phyloP scores from a whole-genome alignment of 2,797 vertebrate species.

The Australoheros facetus region DNA sequence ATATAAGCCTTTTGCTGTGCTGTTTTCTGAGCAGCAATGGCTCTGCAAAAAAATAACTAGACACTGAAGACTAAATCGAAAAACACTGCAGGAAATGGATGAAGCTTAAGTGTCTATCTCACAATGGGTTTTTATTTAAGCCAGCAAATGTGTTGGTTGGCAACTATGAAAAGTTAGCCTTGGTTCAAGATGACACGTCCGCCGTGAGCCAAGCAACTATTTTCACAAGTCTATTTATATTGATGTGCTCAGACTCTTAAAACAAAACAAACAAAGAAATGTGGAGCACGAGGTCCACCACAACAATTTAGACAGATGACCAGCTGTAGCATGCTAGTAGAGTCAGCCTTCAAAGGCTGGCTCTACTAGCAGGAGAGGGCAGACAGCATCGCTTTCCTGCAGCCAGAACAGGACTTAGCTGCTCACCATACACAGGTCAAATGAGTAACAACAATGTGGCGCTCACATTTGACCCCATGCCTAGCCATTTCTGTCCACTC shows the following conservation, averaged over 20 bases:
- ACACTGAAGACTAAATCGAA: no score
- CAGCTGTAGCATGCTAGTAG: not conserved
- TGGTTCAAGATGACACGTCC: not conserved
- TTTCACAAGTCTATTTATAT: not conserved
- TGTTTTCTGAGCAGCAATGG: not conserved
- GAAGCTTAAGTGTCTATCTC: accelerated
- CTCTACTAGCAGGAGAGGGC: not conserved
- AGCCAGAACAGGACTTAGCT: not conserved
- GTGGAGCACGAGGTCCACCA: not conserved
- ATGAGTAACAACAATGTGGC: no score
- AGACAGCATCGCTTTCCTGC: not conserved
- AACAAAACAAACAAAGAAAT: not conserved
- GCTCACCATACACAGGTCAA: not conserved
- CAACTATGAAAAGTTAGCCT: not conserved
- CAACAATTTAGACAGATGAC: not conserved
- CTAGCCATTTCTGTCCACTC: no score
- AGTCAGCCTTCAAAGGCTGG: not conserved
- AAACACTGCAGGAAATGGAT: no score
- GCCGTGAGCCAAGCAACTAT: not conserved
- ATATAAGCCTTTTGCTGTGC: not conserved
- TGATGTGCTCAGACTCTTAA: not conserved
- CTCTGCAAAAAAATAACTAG: not conserved
- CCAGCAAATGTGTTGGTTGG: not conserved
- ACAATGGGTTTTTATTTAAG: not conserved
- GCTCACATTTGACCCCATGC: no score